Evolutionary conservation across 35 echinoderm and acorn worm species (phyloP).

Genomic region (Apostichopus parvimensis): DNA sequence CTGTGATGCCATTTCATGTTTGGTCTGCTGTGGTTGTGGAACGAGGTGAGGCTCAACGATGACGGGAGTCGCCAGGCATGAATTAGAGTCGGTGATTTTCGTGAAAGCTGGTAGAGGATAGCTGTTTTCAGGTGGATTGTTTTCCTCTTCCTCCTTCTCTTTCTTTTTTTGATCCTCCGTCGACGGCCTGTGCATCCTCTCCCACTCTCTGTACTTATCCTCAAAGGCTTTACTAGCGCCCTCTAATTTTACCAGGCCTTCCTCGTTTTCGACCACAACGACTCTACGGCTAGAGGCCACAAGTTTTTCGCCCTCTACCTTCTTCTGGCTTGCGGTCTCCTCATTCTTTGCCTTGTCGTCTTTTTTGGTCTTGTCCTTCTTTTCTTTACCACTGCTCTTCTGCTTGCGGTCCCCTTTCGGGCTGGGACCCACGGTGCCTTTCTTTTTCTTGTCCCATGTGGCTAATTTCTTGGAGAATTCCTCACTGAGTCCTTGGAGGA

Average conservation of each 20-base stretch:
- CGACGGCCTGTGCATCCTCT: conserved; percentile 66
- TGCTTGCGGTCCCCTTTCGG: conserved; percentile 73
- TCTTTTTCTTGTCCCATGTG: conserved; percentile 83
- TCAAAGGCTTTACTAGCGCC: conserved; percentile 83
- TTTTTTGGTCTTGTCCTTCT: conserved; percentile 54
- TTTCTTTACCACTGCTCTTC: conserved; percentile 59
- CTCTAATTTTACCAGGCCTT: conserved; percentile 77
- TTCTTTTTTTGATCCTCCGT: conserved; percentile 9
- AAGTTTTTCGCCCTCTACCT: conserved; percentile 53
- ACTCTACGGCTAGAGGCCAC: conserved; percentile 55
- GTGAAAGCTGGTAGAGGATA: neutral
- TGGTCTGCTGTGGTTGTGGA: neutral
- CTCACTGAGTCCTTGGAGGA: conserved; percentile 82
- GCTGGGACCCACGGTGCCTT: conserved; percentile 51
- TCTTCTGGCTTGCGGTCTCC: conserved; percentile 42
- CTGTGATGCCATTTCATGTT: conserved; percentile 67
- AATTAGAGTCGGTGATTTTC: conserved; percentile 30
- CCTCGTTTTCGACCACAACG: conserved; percentile 72
- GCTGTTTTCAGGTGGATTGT: neutral
- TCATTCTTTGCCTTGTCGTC: conserved; percentile 55
- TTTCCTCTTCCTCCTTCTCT: neutral
- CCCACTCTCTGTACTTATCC: conserved; percentile 83
- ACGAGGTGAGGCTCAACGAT: conserved; percentile 63
- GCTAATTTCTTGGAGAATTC: conserved; percentile 91
- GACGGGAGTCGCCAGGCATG: conserved; percentile 55